phyloP scores from a whole-genome alignment of 1,140 invertebrate genomes.

The Protaetia brevitarsis region DNA sequence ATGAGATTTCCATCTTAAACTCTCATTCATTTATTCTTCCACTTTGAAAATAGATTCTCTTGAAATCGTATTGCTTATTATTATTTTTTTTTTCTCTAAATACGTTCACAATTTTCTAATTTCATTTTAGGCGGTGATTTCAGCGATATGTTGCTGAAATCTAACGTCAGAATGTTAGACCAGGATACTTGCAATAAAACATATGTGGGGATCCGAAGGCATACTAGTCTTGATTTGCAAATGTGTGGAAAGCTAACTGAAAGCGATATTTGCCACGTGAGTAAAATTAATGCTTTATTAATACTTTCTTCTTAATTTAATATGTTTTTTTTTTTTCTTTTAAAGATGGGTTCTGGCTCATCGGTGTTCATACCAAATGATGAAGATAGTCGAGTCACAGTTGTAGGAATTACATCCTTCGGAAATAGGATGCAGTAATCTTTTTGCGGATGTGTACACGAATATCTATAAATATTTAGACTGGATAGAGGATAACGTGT shows the following conservation, averaged over 20 bases:
- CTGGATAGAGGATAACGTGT: background rate
- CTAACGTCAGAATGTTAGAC: background rate
- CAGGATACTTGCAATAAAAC: background rate
- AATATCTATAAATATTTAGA: background rate
- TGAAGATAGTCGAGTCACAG: background rate
- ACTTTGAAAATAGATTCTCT: too few relatives aligned
- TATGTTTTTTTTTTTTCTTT: background rate
- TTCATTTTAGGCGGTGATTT: background rate
- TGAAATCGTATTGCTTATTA: too few relatives aligned
- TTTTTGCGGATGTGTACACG: constrained; percentile 53
- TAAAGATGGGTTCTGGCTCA: background rate
- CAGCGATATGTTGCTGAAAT: background rate
- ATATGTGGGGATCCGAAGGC: constrained; percentile 61
- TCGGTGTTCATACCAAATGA: background rate
- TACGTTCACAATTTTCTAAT: too few relatives aligned
- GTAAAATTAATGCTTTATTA: background rate
- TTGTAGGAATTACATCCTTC: constrained; percentile 64
- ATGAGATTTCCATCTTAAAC: too few relatives aligned
- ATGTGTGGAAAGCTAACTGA: constrained; percentile 45
- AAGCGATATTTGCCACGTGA: constrained; percentile 40
- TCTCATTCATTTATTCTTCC: too few relatives aligned
- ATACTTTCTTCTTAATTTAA: background rate
- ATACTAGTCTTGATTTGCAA: constrained; percentile 57
- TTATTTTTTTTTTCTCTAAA: too few relatives aligned
- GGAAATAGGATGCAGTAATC: constrained; percentile 55